phyloP scores from a whole-genome alignment of 2,888 invertebrate genomes.

The Tholera decimalis region DNA sequence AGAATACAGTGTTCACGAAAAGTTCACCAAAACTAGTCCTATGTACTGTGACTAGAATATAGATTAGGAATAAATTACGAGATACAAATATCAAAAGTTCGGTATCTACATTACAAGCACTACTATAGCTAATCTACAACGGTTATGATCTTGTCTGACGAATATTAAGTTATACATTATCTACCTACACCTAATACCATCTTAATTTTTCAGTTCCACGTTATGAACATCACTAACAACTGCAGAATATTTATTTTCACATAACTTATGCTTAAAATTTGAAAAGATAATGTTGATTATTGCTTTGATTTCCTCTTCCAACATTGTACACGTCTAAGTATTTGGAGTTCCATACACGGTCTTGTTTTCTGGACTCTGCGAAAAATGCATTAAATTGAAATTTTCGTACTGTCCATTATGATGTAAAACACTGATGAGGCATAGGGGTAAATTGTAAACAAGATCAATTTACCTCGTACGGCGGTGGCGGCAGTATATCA shows the following conservation, averaged over 20 bases:
- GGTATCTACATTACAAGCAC: constrained; percentile 80
- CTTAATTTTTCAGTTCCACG: constrained; percentile 55
- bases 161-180: constrained; percentile 64
- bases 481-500: constrained; percentile 93
- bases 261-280: constrained; percentile 61
- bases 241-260: constrained; percentile 40
- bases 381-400: constrained; percentile 68
- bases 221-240: constrained; percentile 61
- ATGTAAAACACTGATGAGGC: constrained; percentile 67
- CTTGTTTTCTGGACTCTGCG: constrained; percentile 88
- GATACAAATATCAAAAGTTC: constrained; percentile 80
- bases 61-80: constrained; percentile 87
- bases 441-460: constrained; percentile 75
- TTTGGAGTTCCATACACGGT: constrained; percentile 71
- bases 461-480: constrained; percentile 91
- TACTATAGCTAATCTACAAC: constrained; percentile 76
- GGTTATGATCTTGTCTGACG: constrained; percentile 65
- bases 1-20: constrained; percentile 70
- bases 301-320: constrained; percentile 59
- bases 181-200: constrained; percentile 65
- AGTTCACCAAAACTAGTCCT: constrained; percentile 83
- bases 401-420: constrained; percentile 68
- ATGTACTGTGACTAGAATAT: constrained; percentile 89
- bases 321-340: constrained; percentile 55
- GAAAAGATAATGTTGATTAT: constrained; percentile 65